A percentile compares a stretch with the other conserved stretches of the same genome.
phyloP scores from a whole-genome alignment of 2,888 invertebrate species.

The Dendrolimus pini region DNA sequence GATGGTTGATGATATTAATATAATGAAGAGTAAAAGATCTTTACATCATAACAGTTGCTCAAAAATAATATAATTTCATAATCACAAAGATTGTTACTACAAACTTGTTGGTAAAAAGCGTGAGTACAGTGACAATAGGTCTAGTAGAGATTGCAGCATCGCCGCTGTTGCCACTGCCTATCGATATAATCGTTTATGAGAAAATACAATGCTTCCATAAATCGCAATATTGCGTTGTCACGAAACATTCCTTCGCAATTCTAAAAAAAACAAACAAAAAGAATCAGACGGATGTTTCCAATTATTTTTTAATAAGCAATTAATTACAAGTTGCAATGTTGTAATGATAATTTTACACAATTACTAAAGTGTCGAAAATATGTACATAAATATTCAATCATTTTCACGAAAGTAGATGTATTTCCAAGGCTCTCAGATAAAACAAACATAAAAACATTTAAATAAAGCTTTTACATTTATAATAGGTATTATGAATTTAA shows the following conservation, averaged over 20 bases:
- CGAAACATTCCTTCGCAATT: constrained; percentile 35
- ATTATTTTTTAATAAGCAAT: too few relatives aligned
- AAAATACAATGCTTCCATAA: constrained; percentile 29
- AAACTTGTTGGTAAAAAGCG: constrained; percentile 24
- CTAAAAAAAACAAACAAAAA: constrained; percentile 27
- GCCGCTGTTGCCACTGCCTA: constrained; percentile 33
- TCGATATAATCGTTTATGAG: constrained; percentile 35
- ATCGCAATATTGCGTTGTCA: constrained; percentile 38
- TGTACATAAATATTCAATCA: too few relatives aligned
- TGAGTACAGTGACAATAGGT: constrained; percentile 36
- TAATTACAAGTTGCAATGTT: too few relatives aligned
- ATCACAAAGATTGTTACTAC: background rate
- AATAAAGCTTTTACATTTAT: too few relatives aligned
- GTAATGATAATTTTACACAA: too few relatives aligned
- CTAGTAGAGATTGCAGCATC: constrained; percentile 33
- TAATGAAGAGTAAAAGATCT: background rate
- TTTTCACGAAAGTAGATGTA: too few relatives aligned
- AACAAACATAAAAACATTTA: too few relatives aligned
- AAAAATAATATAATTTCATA: background rate
- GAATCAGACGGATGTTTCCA: background rate
- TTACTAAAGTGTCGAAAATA: too few relatives aligned
- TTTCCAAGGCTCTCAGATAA: too few relatives aligned
- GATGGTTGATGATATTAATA: background rate
- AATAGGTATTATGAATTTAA: too few relatives aligned
- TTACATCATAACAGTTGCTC: background rate